Base-by-base conservation (phyloP, 2,888 invertebrate genomes). In the Boloria selene region DNA sequence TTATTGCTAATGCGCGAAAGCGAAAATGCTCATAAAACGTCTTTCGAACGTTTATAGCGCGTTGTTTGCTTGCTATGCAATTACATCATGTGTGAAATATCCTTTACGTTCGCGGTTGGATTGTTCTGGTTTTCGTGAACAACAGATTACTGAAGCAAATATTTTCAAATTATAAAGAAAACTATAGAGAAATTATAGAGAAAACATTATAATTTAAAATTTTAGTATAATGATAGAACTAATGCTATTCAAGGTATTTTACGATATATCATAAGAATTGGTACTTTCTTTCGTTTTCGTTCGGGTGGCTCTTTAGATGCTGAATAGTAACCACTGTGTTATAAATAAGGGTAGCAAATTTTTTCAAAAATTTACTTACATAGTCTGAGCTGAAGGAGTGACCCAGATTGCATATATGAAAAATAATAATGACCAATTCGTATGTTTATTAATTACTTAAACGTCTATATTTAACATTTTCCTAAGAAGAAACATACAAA, bases 1-100 rank as follows among this genome's bases (percentile, higher is more conserved):
- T 91, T 91, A 91, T 88, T 91, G 90, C 91, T 90, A 90, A 91
- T 91, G 87, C 85, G 86, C 84, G 88, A 91, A 91, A 91, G 90
- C 86, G 90, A 91, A 90, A 90, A 90, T 85, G 88, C 85, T 87
- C 87, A 86, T 90, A 89, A 89, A 90, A 82, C 83, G 82, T 81
- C 80, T 76, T 79, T 71, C 72, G 75, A 74, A 73, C 73, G 84
- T 88, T 89, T 89, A 90, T 87, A 75, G 86, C 80, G 77, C 81
- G 85, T 88, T 87, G 88, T 89, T 85, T 75, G 83, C 77, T 79
- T 75, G 83, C 77, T 79, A 76, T 78, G 77, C 85, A 82, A 86
- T 88, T 87, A 83, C 82, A 79, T 82, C 79, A 79, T 77, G 72
- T 77, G 74, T 58, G 61, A 60, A 67, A 65, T 65, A 64, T 60